Evolutionary conservation across 1,140 invertebrate species (phyloP), one percentile per base, ranked within the genome.

Genomic region (Radopholus similis): DNA sequence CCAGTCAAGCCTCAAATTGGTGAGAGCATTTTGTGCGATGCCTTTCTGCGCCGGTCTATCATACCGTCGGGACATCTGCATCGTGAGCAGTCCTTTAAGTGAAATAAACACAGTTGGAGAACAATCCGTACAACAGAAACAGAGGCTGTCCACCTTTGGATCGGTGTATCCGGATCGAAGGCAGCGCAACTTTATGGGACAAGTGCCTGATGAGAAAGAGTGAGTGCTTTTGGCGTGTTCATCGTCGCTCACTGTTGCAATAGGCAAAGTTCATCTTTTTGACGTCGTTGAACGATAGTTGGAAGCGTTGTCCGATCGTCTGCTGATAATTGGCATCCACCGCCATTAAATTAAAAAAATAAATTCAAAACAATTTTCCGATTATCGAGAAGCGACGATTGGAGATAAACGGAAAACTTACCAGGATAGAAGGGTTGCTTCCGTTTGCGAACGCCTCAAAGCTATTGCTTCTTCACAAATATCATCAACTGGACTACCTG

Each of bases 241-340:
- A 32, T n/a, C 4, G 28, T 38, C 13, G 72, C 71, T 42, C 11
- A 70, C 68, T 30, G 40, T 37, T 21, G 21, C 69, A 71, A 40
- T 71, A 71, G 47, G 69, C 69, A 32, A 68, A 67, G 38, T 71
- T 71, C 26, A 71, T 74, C 37, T 71, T 71, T 37, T 71, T 71
- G 13, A 71, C 56, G 38, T 71, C 69, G 30, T 71, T 68, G 44
- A 71, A 71, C 15, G 69, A 66, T 8, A 71, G 38, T 21, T 34
- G 69, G 30, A 73, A 30, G 28, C 69, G 58, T 74, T 71, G 69
- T n/a, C 69, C 69, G 18, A 71, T 71, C 21, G 69, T 71, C 5
- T 23, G n/a, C 40, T 71, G 69, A 38, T 71, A 71, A 26, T 71
- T 71, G 21, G 28, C 4, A 42, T 71, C 68, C 1, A 68, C 26